Conservation (phyloP, 2,113 vertebrate genomes). For the Xiphias gladius region DNA sequence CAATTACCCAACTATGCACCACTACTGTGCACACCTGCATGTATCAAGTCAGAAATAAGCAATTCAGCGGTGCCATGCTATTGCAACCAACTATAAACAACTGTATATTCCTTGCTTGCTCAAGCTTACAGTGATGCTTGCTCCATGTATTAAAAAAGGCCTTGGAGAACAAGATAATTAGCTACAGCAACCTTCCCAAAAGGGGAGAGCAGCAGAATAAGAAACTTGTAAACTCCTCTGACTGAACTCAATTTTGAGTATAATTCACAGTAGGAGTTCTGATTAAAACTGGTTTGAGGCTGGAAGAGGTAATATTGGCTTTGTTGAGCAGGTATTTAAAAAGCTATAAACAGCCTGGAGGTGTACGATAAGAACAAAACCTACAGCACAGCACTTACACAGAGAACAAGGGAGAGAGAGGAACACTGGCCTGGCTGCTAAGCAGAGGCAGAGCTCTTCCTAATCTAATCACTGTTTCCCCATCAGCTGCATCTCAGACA, state of each 20-base stretch:
- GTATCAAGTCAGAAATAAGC: constrained; percentile 44
- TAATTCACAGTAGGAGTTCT: constrained; percentile 64
- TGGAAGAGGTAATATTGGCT: constrained; percentile 71
- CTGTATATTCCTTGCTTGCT: neutral
- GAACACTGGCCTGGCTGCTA: constrained; percentile 52
- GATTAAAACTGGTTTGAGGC: constrained; percentile 71
- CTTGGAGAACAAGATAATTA: constrained; percentile 29
- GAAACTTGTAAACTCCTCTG: constrained; percentile 45
- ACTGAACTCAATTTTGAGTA: constrained; percentile 57
- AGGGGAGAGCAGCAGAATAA: constrained; percentile 20
- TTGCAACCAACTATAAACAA: constrained; percentile 25
- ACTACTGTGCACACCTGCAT: constrained; percentile 33
- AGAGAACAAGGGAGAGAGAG: constrained; percentile 39
- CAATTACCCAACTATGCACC: neutral
- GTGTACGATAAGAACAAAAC: constrained; percentile 69
- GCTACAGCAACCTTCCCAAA: constrained; percentile 12
- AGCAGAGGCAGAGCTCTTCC: constrained; percentile 73
- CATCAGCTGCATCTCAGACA: constrained; percentile 76
- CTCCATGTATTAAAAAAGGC: neutral
- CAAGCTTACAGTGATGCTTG: neutral
- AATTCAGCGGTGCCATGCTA: constrained; percentile 49
- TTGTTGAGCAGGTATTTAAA: constrained; percentile 76
- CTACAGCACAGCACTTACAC: constrained; percentile 62
- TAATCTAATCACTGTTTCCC: constrained; percentile 82
- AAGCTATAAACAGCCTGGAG: constrained; percentile 70